These are phyloP conservation scores for Percopsis omiscomaycus DNA, from an alignment of 2,797 vertebrate genomes.

Conservation along the genomic window DNA sequence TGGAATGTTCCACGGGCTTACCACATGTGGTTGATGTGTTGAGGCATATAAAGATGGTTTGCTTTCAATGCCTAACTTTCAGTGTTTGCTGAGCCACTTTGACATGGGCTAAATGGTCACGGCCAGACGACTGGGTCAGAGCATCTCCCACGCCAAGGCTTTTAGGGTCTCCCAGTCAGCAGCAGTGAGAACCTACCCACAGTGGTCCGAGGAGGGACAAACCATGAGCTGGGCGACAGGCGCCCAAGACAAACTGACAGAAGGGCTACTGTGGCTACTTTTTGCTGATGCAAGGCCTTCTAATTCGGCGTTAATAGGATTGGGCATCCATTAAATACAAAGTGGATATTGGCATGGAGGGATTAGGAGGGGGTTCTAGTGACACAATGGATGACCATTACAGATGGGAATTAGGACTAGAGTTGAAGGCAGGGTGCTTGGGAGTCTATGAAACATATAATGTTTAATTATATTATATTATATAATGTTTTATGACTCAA, in stretches of 20 bases:
- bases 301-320: constrained; percentile 62
- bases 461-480: too few relatives aligned
- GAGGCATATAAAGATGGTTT: constrained; percentile 23
- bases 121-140: too few relatives aligned
- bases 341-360: constrained; percentile 47
- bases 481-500: too few relatives aligned
- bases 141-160: too few relatives aligned
- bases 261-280: too few relatives aligned
- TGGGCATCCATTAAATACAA: constrained; percentile 52
- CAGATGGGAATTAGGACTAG: constrained; percentile 45
- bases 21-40: not conserved
- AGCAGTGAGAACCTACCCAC: too few relatives aligned
- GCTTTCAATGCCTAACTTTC: constrained; percentile 7
- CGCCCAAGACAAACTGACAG: too few relatives aligned
- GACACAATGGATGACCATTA: constrained; percentile 34
- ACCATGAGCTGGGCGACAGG: too few relatives aligned
- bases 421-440: not conserved
- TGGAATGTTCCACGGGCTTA: not conserved
- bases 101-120: not conserved
- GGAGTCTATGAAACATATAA: not conserved
- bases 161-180: too few relatives aligned
- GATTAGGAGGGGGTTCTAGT: constrained; percentile 29
- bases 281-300: constrained; percentile 55
- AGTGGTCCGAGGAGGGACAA: too few relatives aligned
- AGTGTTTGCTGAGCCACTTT: not conserved